Base-by-base conservation (phyloP, 2,113 vertebrate species). In the Physeter macrocephalus region DNA sequence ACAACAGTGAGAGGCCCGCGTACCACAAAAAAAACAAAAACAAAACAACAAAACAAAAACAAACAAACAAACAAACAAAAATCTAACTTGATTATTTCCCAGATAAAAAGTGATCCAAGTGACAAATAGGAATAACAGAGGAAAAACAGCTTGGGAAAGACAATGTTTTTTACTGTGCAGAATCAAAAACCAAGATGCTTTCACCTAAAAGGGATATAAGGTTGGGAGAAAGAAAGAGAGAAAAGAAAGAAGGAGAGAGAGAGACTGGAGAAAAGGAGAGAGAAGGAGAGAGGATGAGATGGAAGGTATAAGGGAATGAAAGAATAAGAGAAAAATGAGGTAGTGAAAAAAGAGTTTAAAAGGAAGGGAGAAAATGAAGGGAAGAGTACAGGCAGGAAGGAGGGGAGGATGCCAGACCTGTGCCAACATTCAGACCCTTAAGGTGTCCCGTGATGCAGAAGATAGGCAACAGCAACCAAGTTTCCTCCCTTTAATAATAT, bases 341-440 rank as follows among this genome's bases (percentile, higher is more conserved):
- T 72, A 71, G 12, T 31, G 18, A 62, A 18, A 15, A 86, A 20
- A 74, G 43, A 23, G 15, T 29, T 2, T 74, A n/a, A 41, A 36
- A 49, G 2, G 6, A 57, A 34, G 41, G 17, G 17, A 34, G 1
- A 74, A 23, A 89, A 71, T 3, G 29, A 18, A 69, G 27, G 6
- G 6, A 3, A 12, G 10, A 15, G 3, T 29, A 18, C 2, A 39
- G 18, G 14, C 21, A 54, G 25, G 21, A 6, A 39, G 57, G 21
- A 67, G 11, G 23, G 5, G 23, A 46, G 1, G 12, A 54, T 27
- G 15, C 7, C 1, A 11, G 4, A 57, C 2, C 29, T 6, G 8
- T 86, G 59, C 49, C 23, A 57, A 20, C 31, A n/a, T 29, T 91
- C 46, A 77, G 1, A 52, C 21, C 1, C 17, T 66, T 8, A 93